These are phyloP conservation scores for Antechinus stuartii DNA, from an alignment of 2,113 vertebrate genomes.

Conservation along the genomic window DNA sequence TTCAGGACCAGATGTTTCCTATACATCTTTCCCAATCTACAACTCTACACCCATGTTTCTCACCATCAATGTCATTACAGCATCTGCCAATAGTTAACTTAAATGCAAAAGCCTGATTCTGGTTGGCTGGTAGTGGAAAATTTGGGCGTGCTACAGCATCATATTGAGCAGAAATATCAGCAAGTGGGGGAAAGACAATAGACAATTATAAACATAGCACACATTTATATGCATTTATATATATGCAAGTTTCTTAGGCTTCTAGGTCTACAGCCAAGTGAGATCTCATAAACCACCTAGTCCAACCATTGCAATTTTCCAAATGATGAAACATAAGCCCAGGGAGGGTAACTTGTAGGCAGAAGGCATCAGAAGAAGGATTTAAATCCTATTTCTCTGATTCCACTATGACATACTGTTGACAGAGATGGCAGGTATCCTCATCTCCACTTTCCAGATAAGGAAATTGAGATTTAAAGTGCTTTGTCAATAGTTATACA, in stretches of 20 bases:
- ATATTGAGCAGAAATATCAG: not conserved
- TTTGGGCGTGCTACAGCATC: accelerated
- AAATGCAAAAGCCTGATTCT: accelerated
- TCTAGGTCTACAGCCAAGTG: not conserved
- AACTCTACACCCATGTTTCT: not conserved
- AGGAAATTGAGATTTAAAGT: not conserved
- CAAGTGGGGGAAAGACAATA: not conserved
- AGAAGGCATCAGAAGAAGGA: not conserved
- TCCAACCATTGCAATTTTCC: not conserved
- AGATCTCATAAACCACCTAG: not conserved
- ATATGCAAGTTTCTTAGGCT: not conserved
- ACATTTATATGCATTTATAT: not conserved
- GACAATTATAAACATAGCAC: not conserved
- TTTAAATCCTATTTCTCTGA: not conserved
- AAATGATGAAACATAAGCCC: not conserved
- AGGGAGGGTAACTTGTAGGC: not conserved
- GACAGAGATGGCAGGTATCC: not conserved
- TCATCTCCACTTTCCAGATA: not conserved
- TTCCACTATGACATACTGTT: not conserved
- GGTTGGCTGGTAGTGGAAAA: not conserved
- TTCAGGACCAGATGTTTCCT: conserved; percentile 17
- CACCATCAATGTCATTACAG: not conserved
- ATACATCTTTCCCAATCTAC: not conserved
- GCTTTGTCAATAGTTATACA: not conserved
- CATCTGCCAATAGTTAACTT: not conserved